These are phyloP conservation scores for Branchellion lobata DNA, from an alignment of 2,888 invertebrate species.

Conservation along the genomic window DNA sequence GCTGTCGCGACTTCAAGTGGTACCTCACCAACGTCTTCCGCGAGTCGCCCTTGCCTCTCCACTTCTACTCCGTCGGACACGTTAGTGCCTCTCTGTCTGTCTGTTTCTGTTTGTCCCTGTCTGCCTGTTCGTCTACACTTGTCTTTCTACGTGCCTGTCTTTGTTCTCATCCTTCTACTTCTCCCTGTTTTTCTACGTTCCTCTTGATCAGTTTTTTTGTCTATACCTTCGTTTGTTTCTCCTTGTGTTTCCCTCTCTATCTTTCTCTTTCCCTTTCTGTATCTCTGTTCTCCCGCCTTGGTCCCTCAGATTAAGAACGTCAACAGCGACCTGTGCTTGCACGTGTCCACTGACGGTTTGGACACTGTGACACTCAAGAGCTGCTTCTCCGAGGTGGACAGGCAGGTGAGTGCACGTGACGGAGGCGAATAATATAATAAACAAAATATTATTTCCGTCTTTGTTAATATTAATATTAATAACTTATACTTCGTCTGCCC, in stretches of 20 bases:
- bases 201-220: background rate
- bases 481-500: no score
- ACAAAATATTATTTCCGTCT: no score
- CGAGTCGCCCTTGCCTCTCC: slow-evolving; percentile 30
- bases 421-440: no score
- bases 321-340: slow-evolving; percentile 11
- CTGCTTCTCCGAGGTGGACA: slow-evolving; percentile 35
- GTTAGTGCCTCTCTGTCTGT: background rate
- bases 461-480: no score
- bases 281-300: background rate
- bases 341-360: slow-evolving; percentile 24
- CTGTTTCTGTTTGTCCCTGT: background rate
- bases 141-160: background rate
- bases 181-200: background rate
- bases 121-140: background rate
- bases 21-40: slow-evolving; percentile 33
- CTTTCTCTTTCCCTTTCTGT: background rate
- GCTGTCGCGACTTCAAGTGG: slow-evolving; percentile 40
- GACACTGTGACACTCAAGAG: slow-evolving; percentile 1
- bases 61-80: slow-evolving; percentile 39
- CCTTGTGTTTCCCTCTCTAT: background rate
- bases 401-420: slow-evolving; percentile 16
- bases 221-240: background rate
- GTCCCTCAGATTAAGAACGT: slow-evolving; percentile 23
- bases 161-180: background rate